phyloP scores from a whole-genome alignment of 2,888 invertebrate species.

The Neoitamus cyanurus region DNA sequence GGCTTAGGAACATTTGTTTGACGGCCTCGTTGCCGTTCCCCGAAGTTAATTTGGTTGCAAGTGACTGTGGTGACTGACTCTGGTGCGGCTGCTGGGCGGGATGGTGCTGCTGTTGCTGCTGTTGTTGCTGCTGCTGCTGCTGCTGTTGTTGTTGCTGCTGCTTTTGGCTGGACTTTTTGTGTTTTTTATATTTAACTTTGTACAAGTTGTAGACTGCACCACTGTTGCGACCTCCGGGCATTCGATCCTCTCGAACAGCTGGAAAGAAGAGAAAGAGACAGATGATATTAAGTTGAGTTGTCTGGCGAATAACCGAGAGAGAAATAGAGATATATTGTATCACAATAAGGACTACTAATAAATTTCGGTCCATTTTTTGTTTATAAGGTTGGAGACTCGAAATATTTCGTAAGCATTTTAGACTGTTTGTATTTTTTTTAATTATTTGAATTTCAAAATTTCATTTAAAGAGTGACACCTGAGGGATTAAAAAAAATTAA shows the following conservation, averaged over 20 bases:
- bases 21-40: constrained; percentile 46
- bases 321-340: too few relatives aligned
- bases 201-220: constrained; percentile 99
- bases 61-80: constrained; percentile 54
- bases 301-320: background rate
- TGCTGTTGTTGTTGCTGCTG: constrained; percentile 55
- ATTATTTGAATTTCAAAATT: too few relatives aligned
- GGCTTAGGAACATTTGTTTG: constrained; percentile 60
- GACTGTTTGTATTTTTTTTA: too few relatives aligned
- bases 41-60: constrained; percentile 19
- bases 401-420: too few relatives aligned
- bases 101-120: constrained; percentile 55
- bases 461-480: too few relatives aligned
- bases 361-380: too few relatives aligned
- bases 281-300: background rate
- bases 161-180: constrained; percentile 77
- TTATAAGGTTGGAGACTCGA: too few relatives aligned
- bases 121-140: constrained; percentile 56
- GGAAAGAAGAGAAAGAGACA: constrained; percentile 49
- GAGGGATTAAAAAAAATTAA: too few relatives aligned
- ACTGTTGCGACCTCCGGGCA: constrained; percentile 99
- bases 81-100: constrained; percentile 56
- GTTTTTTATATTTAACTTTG: constrained; percentile 98
- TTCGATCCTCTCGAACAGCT: constrained; percentile 98
- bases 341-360: too few relatives aligned